A percentile compares a stretch with the other conserved stretches of the same genome.
These are phyloP conservation scores for Falcunculus frontatus DNA, from an alignment of 2,113 vertebrate genomes.

Conservation along the genomic window DNA sequence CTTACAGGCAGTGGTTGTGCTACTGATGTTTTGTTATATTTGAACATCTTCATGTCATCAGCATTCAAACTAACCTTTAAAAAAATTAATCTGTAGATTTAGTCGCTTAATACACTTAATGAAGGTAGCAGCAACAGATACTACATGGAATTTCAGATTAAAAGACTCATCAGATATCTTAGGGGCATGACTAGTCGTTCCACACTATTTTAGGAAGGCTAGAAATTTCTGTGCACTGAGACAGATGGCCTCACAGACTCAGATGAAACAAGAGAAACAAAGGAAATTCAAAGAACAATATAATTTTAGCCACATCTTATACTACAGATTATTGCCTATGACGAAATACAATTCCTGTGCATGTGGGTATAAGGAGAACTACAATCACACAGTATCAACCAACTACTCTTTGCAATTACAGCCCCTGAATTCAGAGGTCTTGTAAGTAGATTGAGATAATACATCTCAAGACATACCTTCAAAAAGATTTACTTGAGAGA, in stretches of 20 bases:
- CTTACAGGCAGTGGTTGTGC: neutral
- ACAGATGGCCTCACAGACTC: constrained; percentile 35
- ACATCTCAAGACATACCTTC: neutral
- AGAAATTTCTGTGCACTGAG: constrained; percentile 1
- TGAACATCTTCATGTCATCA: neutral
- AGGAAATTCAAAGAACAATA: neutral
- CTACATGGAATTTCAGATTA: neutral
- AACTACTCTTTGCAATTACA: neutral
- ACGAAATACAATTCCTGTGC: neutral
- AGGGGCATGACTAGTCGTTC: neutral
- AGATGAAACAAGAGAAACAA: neutral
- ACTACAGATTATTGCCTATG: neutral
- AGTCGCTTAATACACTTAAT: neutral
- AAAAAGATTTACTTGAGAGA: neutral
- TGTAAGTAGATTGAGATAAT: neutral
- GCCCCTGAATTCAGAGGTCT: neutral
- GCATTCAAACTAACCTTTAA: neutral
- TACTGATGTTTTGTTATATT: neutral
- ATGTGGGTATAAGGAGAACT: neutral
- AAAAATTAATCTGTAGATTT: neutral
- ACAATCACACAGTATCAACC: neutral
- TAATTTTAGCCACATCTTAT: neutral
- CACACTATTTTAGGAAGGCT: constrained; percentile 20
- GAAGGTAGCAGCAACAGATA: neutral
- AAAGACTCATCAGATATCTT: constrained; percentile 10